Base-by-base conservation (phyloP, 1,140 invertebrate species). In the Sarcophaga bullata region DNA sequence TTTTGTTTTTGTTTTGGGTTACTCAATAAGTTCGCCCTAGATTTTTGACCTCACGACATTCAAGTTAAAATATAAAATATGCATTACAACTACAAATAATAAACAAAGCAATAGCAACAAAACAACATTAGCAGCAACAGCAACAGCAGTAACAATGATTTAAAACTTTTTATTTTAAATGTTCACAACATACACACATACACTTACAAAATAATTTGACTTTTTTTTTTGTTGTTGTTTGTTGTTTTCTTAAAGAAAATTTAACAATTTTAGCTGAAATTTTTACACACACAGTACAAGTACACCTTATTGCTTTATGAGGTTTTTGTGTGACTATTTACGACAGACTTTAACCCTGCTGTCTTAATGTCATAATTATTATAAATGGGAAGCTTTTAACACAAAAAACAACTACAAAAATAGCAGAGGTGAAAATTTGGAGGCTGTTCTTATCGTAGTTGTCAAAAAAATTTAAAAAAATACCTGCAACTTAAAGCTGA, bases 21-120 rank as follows among this genome's bases (percentile, higher is more conserved):
- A 78, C 75, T 78, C 75, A 78, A 78, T 78, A 72, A 50, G 48
- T 78, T 50, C 48, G 48, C 75, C 75, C 75, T 50, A 50, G 49
- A 50, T 78, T 78, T 78, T 78, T 78, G 75, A 78, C 75, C 75
- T 78, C 75, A 78, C 75, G 75, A 78, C 75, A 78, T 78, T 78
- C 75, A 78, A 78, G 75, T 68, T 19, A 68, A 68, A 68, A 68
- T 68, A 68, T 68, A 68, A 68, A 68, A 68, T 68, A 68, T 68
- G 62, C 62, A 68, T 19, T 68, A 8, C 58, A 62, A 17, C 58
- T n/a, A 62, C 54, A 58, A 58, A 58, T n/a, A 58, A 58, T 6
- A 58, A n/a, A 0, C 15, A 58, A 11, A 58, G n/a, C 13, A 58
- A n/a, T n/a, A 58, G 15, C 13, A 58, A n/a, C 3, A 58, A 58